Evolutionary conservation across 1,140 invertebrate genomes (phyloP).

Genomic region (Cydia strobilella): DNA sequence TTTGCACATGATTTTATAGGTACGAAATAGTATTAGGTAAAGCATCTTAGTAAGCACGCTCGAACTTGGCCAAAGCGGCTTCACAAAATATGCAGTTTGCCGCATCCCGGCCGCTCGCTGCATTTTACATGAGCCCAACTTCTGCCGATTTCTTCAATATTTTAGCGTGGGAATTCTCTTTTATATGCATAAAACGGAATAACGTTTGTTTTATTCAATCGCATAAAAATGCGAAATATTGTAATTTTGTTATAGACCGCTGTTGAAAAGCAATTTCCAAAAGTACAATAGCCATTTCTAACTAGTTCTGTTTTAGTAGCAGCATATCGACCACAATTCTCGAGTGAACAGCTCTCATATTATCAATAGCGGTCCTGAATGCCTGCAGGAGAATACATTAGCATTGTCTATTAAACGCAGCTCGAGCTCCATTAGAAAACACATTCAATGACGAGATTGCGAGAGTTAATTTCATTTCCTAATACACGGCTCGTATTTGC

Average conservation of each 20-base stretch:
- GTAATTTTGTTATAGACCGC: neutral
- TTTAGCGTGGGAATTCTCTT: conserved; percentile 58
- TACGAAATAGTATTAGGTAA: conserved; percentile 32
- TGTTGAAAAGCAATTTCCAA: neutral
- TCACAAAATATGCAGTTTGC: conserved; percentile 63
- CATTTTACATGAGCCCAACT: conserved; percentile 75
- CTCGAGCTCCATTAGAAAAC: conserved; percentile 32
- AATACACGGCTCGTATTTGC: conserved; percentile 72
- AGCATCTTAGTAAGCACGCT: conserved; percentile 51
- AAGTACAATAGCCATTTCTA: neutral
- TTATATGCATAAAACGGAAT: conserved; percentile 23
- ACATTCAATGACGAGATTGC: conserved; percentile 67
- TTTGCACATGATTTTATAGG: conserved; percentile 7
- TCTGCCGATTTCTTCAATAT: conserved; percentile 73
- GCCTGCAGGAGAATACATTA: conserved; percentile 31
- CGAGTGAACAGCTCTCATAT: conserved; percentile 26
- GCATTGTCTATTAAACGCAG: conserved; percentile 31
- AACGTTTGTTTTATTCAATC: conserved; percentile 43
- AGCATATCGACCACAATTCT: conserved; percentile 25
- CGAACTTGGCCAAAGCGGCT: conserved; percentile 56
- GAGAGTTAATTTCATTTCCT: conserved; percentile 77
- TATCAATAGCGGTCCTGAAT: conserved; percentile 26
- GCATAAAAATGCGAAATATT: neutral
- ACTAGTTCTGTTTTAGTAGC: conserved; percentile 16
- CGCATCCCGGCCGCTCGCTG: conserved; percentile 46